These are phyloP conservation scores for Coenobita brevimanus DNA, from an alignment of 1,140 invertebrate species.

Conservation along the genomic window DNA sequence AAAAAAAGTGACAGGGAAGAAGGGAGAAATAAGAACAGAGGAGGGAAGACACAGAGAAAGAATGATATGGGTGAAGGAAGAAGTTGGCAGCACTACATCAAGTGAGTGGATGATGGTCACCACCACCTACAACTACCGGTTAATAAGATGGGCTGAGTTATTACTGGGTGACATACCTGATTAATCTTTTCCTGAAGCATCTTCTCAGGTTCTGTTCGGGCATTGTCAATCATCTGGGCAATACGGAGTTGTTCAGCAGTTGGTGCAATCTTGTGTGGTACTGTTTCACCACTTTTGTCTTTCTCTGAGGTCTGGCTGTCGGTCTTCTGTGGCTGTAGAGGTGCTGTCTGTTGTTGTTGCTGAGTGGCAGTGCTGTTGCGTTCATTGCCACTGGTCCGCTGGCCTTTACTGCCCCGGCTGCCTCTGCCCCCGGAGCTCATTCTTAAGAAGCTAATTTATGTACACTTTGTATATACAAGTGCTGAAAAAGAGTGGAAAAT, in stretches of 20 bases:
- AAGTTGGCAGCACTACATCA: too few relatives aligned
- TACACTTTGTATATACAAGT: slow-evolving; percentile 70
- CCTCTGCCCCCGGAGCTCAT: slow-evolving; percentile 69
- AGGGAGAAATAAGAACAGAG: too few relatives aligned
- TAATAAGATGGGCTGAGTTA: background rate
- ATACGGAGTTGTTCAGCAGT: slow-evolving; percentile 66
- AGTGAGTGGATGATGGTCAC: too few relatives aligned
- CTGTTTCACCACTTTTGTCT: slow-evolving; percentile 51
- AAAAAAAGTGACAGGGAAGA: too few relatives aligned
- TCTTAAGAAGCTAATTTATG: slow-evolving; percentile 69
- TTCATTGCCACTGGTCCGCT: slow-evolving; percentile 40
- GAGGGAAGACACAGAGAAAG: too few relatives aligned
- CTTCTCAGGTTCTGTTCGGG: slow-evolving; percentile 58
- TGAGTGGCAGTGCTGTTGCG: slow-evolving; percentile 40
- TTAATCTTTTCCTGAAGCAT: slow-evolving; percentile 65
- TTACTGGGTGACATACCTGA: slow-evolving; percentile 36
- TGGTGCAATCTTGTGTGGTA: slow-evolving; percentile 66
- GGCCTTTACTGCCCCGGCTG: slow-evolving; percentile 63
- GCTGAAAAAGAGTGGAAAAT: too few relatives aligned
- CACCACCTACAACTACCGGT: too few relatives aligned
- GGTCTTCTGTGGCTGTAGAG: slow-evolving; percentile 48
- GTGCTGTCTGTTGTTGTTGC: slow-evolving; percentile 45
- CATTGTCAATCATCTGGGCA: slow-evolving; percentile 68
- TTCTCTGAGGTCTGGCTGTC: slow-evolving; percentile 60
- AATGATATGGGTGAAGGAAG: too few relatives aligned